A percentile compares a stretch with the other conserved stretches of the same genome.
phyloP scores from a whole-genome alignment of 2,888 invertebrate species.

The Epinotia nisella region DNA sequence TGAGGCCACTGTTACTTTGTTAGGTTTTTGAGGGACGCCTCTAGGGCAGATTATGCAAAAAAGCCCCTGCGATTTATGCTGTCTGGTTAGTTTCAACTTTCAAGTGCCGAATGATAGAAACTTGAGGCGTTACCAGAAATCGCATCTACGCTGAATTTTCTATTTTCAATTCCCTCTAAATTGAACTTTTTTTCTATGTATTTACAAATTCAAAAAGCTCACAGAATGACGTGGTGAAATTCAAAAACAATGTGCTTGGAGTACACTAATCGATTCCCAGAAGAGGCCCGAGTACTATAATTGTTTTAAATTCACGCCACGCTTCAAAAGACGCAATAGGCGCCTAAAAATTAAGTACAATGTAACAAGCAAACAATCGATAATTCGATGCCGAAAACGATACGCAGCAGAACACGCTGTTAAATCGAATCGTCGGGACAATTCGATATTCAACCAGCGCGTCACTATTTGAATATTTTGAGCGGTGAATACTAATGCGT shows the following conservation, averaged over 20 bases:
- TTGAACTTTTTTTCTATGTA: not conserved
- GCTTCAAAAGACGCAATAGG: constrained; percentile 55
- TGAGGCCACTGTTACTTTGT: constrained; percentile 80
- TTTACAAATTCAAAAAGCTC: constrained; percentile 8
- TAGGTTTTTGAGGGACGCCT: constrained; percentile 69
- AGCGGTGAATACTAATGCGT: constrained; percentile 72
- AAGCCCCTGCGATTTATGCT: constrained; percentile 60
- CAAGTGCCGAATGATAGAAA: constrained; percentile 29
- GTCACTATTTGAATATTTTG: constrained; percentile 80
- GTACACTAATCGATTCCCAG: constrained; percentile 42
- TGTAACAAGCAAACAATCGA: constrained; percentile 59
- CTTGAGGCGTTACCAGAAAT: constrained; percentile 19
- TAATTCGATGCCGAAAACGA: constrained; percentile 65
- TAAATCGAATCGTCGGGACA: constrained; percentile 61
- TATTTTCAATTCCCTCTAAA: not conserved
- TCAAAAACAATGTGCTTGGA: constrained; percentile 31
- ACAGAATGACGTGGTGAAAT: constrained; percentile 26
- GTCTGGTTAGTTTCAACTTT: constrained; percentile 34
- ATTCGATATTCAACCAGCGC: constrained; percentile 73
- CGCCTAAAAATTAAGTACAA: constrained; percentile 54
- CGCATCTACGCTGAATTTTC: constrained; percentile 16
- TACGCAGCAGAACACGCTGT: constrained; percentile 66
- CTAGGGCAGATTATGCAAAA: constrained; percentile 67
- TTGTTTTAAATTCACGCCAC: constrained; percentile 59
- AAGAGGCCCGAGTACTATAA: constrained; percentile 41